Base-by-base conservation (phyloP, 2,888 invertebrate species). In the Acanthosepion esculentum region DNA sequence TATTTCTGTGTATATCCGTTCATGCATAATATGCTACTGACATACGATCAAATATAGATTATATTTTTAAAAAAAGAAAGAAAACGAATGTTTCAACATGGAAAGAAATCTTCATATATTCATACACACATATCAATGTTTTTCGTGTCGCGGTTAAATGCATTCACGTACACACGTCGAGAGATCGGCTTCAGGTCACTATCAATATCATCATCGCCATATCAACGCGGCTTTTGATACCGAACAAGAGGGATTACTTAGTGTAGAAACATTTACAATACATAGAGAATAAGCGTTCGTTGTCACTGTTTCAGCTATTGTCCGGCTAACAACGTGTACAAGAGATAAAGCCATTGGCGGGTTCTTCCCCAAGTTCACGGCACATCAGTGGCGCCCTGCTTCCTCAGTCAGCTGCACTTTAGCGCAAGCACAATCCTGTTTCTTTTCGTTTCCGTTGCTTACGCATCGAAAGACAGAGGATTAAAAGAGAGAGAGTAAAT, bases 171-270 rank as follows among this genome's bases (percentile, higher is more conserved):
- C 12, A 33, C 78, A 78, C 33, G 33, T 15, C 33, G 33, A 78
- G 10, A 12, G n/a, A 78, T 78, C 78, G n/a, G n/a, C n/a, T n/a
- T 78, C 78, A 18, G 78, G 78, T 78, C 78, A 78, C n/a, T 78
- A 12, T 78, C n/a, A 33, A n/a, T 78, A 78, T 33, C 78, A n/a
- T 78, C n/a, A n/a, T 78, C 78, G 33, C 5, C 5, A 78, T n/a
- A 78, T n/a, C n/a, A 78, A n/a, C 78, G 78, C 33, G n/a, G n/a
- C 12, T n/a, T 78, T 78, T 78, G n/a, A 78, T 78, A 78, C 33
- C n/a, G n/a, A 78, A 78, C 78, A 78, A 78, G 78, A n/a, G 78
- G 78, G 78, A 78, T 78, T 78, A 78, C n/a, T 78, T 78, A 78
- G 78, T 78, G 78, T 15, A 78, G 78, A 33, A 78, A 78, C n/a